Conservation (phyloP, 2,797 vertebrate genomes). For the Lepus oiostolus region DNA sequence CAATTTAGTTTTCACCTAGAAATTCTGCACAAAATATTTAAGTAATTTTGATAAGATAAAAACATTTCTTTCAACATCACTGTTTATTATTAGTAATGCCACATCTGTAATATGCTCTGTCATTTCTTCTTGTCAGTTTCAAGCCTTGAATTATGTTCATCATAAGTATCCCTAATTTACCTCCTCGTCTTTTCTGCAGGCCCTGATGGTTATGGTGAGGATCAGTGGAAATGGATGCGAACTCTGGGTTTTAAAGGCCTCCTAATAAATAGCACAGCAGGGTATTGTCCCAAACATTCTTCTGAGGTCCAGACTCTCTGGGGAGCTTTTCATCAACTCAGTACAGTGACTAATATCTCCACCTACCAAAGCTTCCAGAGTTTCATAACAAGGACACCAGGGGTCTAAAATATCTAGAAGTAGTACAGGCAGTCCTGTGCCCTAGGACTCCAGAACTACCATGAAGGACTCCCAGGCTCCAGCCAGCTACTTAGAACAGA, state of each 20-base stretch:
- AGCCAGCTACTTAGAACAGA: rapidly evolving
- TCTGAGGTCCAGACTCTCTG: neutral
- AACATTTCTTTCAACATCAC: neutral
- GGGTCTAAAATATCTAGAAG: neutral
- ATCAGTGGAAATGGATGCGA: neutral
- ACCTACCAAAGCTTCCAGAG: neutral
- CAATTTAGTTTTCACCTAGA: neutral
- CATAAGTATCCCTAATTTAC: neutral
- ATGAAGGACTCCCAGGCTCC: rapidly evolving
- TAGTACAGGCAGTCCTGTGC: rapidly evolving
- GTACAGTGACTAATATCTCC: too few relatives aligned
- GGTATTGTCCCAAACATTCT: neutral
- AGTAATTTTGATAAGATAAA: neutral
- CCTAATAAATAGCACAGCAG: too few relatives aligned
- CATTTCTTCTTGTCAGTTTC: neutral
- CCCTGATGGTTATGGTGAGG: neutral
- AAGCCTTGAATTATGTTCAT: neutral
- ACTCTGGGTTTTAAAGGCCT: too few relatives aligned
- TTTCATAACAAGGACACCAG: neutral
- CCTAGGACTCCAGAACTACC: neutral
- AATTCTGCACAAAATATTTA: neutral
- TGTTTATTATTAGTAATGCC: neutral
- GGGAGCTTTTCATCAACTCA: too few relatives aligned
- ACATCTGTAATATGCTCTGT: neutral
- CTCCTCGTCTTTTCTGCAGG: rapidly evolving